Evolutionary conservation across 37 sponge, comb jelly and placozoan species (phyloP).

Genomic region (Dysidea cf. avara): DNA sequence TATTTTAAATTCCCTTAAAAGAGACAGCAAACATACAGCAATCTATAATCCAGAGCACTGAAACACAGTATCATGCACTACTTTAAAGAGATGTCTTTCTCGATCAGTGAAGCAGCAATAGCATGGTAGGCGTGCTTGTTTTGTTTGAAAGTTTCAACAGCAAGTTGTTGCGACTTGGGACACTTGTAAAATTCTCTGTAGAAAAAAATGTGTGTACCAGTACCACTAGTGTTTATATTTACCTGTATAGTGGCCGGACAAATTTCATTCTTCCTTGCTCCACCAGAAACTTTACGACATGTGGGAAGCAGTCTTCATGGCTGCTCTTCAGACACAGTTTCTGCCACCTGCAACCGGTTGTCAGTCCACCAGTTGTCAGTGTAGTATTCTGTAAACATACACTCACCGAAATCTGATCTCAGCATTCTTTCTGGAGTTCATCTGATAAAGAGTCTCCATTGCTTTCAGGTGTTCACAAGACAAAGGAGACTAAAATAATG

Average conservation of each 20-base stretch:
- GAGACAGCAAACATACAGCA: no score
- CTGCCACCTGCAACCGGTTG: constrained; percentile 57
- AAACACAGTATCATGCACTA: no score
- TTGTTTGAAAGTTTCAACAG: constrained; percentile 33
- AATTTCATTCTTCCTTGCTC: constrained; percentile 91
- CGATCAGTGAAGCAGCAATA: constrained; percentile 54
- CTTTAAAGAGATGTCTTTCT: constrained; percentile 48
- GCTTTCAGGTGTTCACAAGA: constrained; percentile 27
- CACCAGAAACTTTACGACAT: constrained; percentile 61
- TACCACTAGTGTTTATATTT: neutral
- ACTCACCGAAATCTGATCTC: constrained; percentile 65
- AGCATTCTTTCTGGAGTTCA: constrained; percentile 42
- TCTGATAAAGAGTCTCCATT: constrained; percentile 59
- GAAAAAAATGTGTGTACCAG: neutral
- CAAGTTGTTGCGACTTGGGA: constrained; percentile 44
- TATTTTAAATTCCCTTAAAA: no score
- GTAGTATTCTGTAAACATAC: no score
- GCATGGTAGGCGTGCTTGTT: constrained; percentile 54
- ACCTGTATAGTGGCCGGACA: constrained; percentile 75
- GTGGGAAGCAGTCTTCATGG: constrained; percentile 42
- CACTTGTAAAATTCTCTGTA: constrained; percentile 42
- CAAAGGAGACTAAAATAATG: constrained; percentile 45
- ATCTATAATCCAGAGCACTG: no score
- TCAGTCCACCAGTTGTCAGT: no score
- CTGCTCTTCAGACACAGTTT: constrained; percentile 61